phyloP scores from a whole-genome alignment of 2,113 vertebrate species.

The Solea senegalensis region DNA sequence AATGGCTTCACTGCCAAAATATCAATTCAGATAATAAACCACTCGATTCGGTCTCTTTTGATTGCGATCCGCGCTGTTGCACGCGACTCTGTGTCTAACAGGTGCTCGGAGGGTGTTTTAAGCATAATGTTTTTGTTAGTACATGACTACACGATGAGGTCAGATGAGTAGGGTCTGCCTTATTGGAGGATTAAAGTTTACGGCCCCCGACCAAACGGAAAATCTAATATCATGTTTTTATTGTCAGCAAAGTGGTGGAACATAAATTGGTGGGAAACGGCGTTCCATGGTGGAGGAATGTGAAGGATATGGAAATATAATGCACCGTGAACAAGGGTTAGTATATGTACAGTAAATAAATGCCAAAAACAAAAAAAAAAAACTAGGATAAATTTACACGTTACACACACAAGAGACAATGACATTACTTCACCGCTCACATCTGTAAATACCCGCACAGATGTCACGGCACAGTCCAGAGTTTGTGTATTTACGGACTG shows the following conservation, averaged over 20 bases:
- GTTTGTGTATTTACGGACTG: no score
- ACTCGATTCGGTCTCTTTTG: conserved; percentile 53
- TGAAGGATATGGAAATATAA: not conserved
- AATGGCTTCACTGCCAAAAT: conserved; percentile 56
- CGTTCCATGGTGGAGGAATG: conserved; percentile 3
- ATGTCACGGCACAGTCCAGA: no score
- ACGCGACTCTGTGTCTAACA: conserved; percentile 51
- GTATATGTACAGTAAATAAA: no score
- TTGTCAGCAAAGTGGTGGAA: conserved; percentile 19
- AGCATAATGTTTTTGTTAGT: conserved; percentile 51
- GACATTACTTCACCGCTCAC: no score
- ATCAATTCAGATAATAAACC: conserved; percentile 68
- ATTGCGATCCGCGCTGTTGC: conserved; percentile 53
- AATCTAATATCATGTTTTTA: conserved; percentile 26
- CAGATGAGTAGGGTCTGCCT: conserved; percentile 32
- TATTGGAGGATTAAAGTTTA: conserved; percentile 44
- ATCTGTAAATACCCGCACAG: no score
- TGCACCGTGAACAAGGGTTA: no score
- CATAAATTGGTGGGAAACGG: conserved; percentile 10
- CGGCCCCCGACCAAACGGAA: conserved; percentile 17
- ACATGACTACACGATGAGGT: conserved; percentile 48
- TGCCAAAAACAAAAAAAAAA: no score
- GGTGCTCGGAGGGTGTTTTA: conserved; percentile 52
- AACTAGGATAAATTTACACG: no score
- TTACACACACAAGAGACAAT: no score